A percentile compares a stretch with the other conserved stretches of the same genome.
These are phyloP conservation scores for Pampusana beccarii DNA, from an alignment of 2,113 vertebrate species.

Conservation along the genomic window DNA sequence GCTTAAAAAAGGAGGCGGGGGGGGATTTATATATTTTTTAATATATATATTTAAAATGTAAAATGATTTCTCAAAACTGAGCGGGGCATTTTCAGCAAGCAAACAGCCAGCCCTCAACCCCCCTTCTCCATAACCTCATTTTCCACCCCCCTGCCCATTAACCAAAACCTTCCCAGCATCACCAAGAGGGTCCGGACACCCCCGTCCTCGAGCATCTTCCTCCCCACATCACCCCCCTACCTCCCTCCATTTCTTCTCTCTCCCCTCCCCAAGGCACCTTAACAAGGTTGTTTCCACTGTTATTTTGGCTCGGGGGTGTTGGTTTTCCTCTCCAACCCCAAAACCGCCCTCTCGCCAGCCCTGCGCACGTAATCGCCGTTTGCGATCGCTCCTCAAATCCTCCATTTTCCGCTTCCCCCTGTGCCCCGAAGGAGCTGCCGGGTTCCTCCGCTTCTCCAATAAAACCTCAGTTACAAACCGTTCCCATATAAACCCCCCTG, in stretches of 20 bases:
- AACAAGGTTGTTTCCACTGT: fast-evolving
- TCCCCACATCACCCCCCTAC: neutral
- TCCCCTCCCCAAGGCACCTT: neutral
- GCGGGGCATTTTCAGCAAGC: neutral
- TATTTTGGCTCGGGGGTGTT: neutral
- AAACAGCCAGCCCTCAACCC: neutral
- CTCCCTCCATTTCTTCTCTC: neutral
- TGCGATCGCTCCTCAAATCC: neutral
- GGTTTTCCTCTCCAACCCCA: neutral
- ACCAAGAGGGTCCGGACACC: neutral
- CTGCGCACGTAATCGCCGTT: neutral
- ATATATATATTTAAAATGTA: too few species aligned
- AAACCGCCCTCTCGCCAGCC: neutral
- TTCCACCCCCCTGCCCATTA: fast-evolving
- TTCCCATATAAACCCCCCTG: neutral
- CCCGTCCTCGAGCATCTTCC: neutral
- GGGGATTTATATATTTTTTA: too few species aligned
- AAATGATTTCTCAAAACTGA: neutral
- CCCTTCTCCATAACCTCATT: neutral
- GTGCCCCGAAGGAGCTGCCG: neutral
- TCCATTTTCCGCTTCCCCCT: conserved; percentile 39
- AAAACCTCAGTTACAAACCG: fast-evolving
- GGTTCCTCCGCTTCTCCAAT: neutral
- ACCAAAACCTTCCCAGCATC: neutral
- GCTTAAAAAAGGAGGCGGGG: too few species aligned